Evolutionary conservation across 2,888 invertebrate genomes (phyloP).

Genomic region (Drosophila tanythrix): DNA sequence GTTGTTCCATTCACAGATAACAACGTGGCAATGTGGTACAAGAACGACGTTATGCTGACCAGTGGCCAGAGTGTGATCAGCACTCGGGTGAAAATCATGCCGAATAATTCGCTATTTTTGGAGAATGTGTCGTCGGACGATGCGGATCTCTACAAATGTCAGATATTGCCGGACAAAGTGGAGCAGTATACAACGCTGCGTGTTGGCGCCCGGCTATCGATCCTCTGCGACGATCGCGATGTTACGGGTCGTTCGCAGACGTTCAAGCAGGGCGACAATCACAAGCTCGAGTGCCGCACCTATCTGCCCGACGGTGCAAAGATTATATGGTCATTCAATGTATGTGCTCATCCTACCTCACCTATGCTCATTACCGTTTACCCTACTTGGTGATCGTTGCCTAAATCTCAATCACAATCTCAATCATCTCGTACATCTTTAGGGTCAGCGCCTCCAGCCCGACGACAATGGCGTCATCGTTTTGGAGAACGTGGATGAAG

Average conservation of each 20-base stretch:
- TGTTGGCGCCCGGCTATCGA: conserved; percentile 74
- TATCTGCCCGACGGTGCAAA: conserved; percentile 59
- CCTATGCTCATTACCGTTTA: background rate
- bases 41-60: conserved; percentile 65
- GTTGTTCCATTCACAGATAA: conserved; percentile 50
- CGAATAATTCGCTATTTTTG: conserved; percentile 79
- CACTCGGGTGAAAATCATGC: conserved; percentile 68
- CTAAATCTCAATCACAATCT: background rate
- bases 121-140: conserved; percentile 69
- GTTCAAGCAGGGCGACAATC: conserved; percentile 81
- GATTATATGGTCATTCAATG: conserved; percentile 83
- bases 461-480: conserved; percentile 68
- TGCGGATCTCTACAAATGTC: conserved; percentile 78
- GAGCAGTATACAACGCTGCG: conserved; percentile 67
- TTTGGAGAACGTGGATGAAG: conserved; percentile 75
- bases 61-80: conserved; percentile 66
- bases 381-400: background rate
- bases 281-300: conserved; percentile 79
- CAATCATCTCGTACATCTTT: background rate
- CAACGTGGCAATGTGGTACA: conserved; percentile 82
- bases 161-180: conserved; percentile 75
- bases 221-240: conserved; percentile 81
- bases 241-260: conserved; percentile 81
- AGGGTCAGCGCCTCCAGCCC: conserved; percentile 77
- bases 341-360: conserved; percentile 50